phyloP scores from a whole-genome alignment of 2,888 invertebrate species.

The Lordiphosa fenestrarum region DNA sequence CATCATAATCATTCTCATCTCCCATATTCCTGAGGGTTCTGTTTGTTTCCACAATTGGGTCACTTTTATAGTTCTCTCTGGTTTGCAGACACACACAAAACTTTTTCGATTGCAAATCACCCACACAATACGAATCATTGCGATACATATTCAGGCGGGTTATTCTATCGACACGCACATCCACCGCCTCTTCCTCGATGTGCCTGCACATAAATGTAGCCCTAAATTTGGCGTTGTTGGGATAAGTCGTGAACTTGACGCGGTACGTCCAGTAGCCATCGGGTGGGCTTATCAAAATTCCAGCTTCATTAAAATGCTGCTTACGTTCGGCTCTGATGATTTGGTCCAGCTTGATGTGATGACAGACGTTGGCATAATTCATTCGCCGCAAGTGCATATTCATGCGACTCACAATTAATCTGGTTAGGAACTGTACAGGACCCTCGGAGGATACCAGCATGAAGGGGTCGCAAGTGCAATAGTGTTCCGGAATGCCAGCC shows the following conservation, averaged over 20 bases:
- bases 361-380: not conserved
- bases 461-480: slow-evolving; percentile 86
- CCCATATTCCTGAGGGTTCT: not conserved
- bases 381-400: slow-evolving; percentile 15
- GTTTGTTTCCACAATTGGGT: not conserved
- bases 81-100: slow-evolving; percentile 28
- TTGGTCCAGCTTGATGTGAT: not conserved
- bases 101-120: slow-evolving; percentile 22
- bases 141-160: slow-evolving; percentile 35
- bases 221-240: slow-evolving; percentile 24
- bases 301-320: slow-evolving; percentile 3
- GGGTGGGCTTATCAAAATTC: not conserved
- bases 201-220: slow-evolving; percentile 1
- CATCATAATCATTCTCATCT: slow-evolving; percentile 5
- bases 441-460: slow-evolving; percentile 69
- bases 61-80: not conserved
- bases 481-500: slow-evolving; percentile 84
- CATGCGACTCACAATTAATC: slow-evolving; percentile 51
- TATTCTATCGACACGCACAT: slow-evolving; percentile 19
- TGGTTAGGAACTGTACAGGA: slow-evolving; percentile 60
- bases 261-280: slow-evolving; percentile 2
- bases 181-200: not conserved
- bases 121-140: slow-evolving; percentile 31
- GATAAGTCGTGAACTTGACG: slow-evolving; percentile 29
- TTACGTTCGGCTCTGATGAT: slow-evolving; percentile 4